These are phyloP conservation scores for Paramisgurnus dabryanus DNA, from an alignment of 2,113 vertebrate species.

Conservation along the genomic window DNA sequence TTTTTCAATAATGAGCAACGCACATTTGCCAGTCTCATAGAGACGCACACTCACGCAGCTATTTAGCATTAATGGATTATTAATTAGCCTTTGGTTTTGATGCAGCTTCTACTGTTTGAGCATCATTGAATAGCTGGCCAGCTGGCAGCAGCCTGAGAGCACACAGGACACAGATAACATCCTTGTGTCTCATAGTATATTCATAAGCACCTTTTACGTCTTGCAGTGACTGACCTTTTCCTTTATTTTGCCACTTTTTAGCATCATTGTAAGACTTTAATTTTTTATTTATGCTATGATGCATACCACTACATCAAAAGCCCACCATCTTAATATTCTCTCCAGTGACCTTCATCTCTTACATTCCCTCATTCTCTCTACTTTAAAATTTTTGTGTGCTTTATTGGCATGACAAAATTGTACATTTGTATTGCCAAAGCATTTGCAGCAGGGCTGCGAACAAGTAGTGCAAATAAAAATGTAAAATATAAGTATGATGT, in stretches of 20 bases:
- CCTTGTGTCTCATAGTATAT: slow-evolving; percentile 13
- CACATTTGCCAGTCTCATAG: not conserved
- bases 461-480: no score
- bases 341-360: slow-evolving; percentile 12
- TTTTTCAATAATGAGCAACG: not conserved
- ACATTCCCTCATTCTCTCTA: not conserved
- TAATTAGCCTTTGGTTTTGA: slow-evolving; percentile 31
- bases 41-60: not conserved
- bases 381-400: not conserved
- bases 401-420: no score
- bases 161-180: not conserved
- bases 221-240: slow-evolving; percentile 18
- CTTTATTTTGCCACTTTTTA: not conserved
- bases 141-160: not conserved
- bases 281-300: slow-evolving; percentile 27
- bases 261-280: slow-evolving; percentile 21
- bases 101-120: slow-evolving; percentile 4
- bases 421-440: no score
- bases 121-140: slow-evolving; percentile 11
- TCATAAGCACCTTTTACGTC: slow-evolving; percentile 24
- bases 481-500: no score
- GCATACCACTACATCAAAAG: slow-evolving; percentile 28
- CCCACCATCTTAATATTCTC: slow-evolving; percentile 1
- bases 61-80: slow-evolving; percentile 35
- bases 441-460: no score